Conservation (phyloP, 2,797 vertebrate genomes). For the Anisognathus igniventris region DNA sequence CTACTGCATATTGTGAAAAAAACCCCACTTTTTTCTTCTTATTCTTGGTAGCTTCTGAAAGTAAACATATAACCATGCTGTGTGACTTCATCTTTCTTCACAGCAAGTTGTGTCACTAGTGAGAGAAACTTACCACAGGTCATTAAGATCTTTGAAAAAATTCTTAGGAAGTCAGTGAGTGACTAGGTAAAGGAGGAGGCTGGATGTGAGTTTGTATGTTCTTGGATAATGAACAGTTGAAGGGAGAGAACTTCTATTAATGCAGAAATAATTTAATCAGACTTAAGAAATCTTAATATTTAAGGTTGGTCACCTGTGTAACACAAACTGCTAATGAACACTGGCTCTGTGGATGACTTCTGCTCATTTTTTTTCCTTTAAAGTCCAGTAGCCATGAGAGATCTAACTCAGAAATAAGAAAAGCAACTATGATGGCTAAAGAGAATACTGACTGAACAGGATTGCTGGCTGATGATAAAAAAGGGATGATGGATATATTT, state of each 20-base stretch:
- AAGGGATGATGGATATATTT: neutral
- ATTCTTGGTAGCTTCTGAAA: neutral
- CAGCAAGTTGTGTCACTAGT: neutral
- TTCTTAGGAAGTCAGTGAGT: neutral
- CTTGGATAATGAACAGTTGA: neutral
- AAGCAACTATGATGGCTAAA: neutral
- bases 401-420: neutral
- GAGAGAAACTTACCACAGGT: neutral
- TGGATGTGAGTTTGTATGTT: neutral
- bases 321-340: neutral
- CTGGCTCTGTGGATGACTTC: neutral
- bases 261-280: neutral
- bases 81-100: neutral
- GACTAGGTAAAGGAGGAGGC: neutral
- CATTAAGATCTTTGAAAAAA: neutral
- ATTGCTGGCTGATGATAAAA: neutral
- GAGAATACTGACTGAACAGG: neutral
- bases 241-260: neutral
- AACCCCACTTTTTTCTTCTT: accelerated
- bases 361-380: neutral
- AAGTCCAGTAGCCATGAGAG: neutral
- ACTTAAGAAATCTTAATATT: neutral
- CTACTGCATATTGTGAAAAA: neutral
- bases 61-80: accelerated
- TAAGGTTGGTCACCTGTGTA: neutral